These are phyloP conservation scores for Ceuthmochares aereus DNA, from an alignment of 2,113 vertebrate genomes.

Conservation along the genomic window DNA sequence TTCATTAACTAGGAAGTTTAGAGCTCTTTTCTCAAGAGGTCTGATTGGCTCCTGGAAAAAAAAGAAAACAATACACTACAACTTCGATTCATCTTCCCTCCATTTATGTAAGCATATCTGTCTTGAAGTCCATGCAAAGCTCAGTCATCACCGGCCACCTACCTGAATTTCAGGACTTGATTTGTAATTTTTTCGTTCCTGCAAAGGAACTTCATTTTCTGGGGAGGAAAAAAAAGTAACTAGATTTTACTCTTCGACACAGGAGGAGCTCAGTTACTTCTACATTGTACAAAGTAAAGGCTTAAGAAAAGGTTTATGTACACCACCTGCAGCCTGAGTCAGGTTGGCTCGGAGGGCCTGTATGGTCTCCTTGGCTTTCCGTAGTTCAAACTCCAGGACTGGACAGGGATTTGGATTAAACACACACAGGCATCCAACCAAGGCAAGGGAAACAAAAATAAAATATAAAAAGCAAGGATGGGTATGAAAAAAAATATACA, in stretches of 20 bases:
- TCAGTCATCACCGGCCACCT: conserved; percentile 49
- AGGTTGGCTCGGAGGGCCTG: conserved; percentile 99
- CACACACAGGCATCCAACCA: conserved; percentile 97
- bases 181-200: conserved; percentile 99
- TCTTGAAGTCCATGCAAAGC: background rate
- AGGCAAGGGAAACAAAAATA: conserved; percentile 94
- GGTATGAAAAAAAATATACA: conserved; percentile 89
- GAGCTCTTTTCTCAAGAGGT: conserved; percentile 98
- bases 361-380: conserved; percentile 99
- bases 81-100: background rate
- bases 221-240: conserved; percentile 50
- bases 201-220: conserved; percentile 96
- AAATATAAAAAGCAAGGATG: conserved; percentile 97
- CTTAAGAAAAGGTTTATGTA: conserved; percentile 91
- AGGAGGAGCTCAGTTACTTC: conserved; percentile 68
- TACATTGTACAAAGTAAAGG: conserved; percentile 79
- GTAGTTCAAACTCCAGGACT: conserved; percentile 99
- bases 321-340: conserved; percentile 99
- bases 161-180: conserved; percentile 99
- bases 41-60: conserved; percentile 91
- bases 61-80: conserved; percentile 3
- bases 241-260: conserved; percentile 62
- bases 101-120: background rate
- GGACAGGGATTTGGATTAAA: conserved; percentile 98
- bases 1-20: conserved; percentile 99